Evolutionary conservation across 2,797 vertebrate species (phyloP).

Genomic region (Myotis daubentonii): DNA sequence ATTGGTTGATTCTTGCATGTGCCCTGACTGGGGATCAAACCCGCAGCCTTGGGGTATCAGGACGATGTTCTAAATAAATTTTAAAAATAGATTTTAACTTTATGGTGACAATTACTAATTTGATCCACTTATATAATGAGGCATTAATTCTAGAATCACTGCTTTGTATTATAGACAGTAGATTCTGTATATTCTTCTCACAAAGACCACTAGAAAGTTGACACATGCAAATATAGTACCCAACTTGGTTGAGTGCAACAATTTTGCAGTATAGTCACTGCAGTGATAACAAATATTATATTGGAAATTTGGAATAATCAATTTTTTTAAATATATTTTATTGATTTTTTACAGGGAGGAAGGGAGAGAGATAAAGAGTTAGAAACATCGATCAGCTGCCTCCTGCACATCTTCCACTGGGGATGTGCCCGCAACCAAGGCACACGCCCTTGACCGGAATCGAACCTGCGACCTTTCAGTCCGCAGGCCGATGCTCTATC

Average conservation of each 20-base stretch:
- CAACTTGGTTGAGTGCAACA: not conserved
- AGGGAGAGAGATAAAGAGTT: no score
- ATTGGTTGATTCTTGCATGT: not conserved
- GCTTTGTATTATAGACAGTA: not conserved
- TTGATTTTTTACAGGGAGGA: no score
- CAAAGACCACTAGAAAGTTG: not conserved
- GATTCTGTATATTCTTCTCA: not conserved
- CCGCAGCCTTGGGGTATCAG: not conserved
- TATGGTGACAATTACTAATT: not conserved
- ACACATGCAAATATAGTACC: not conserved
- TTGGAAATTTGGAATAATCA: slow-evolving; percentile 8
- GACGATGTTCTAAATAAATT: not conserved
- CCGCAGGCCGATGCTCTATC: no score
- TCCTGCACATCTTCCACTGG: no score
- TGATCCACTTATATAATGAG: not conserved
- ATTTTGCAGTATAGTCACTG: not conserved
- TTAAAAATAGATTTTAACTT: slow-evolving; percentile 14
- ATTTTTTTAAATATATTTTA: no score
- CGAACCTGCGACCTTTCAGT: no score
- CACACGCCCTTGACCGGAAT: no score
- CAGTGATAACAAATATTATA: not conserved
- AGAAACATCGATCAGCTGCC: no score
- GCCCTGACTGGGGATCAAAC: not conserved
- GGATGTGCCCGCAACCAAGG: no score
- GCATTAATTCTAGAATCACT: not conserved